Evolutionary conservation across 2,888 invertebrate genomes (phyloP).

Genomic region (Uropetala carovei): DNA sequence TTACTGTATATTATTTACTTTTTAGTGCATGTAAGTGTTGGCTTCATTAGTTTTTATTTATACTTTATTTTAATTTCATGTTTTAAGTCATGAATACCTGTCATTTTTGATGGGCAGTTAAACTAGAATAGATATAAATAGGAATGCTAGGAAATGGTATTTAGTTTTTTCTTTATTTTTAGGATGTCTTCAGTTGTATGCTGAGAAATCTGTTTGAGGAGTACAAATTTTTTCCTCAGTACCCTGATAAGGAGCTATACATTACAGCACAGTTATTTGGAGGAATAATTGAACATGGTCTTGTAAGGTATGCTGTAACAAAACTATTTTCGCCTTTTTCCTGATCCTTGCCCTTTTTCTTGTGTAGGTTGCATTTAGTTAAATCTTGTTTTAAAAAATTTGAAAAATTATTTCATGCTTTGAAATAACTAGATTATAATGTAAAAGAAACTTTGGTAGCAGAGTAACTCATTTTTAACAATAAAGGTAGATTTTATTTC

Average conservation of each 20-base stretch:
- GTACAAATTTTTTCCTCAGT: constrained; percentile 98
- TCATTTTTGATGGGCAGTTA: too few species aligned
- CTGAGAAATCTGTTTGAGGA: constrained; percentile 98
- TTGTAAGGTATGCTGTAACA: constrained; percentile 81
- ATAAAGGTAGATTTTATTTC: not conserved
- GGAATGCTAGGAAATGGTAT: not conserved
- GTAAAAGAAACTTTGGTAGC: not conserved
- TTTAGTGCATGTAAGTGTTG: too few species aligned
- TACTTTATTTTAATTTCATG: too few species aligned
- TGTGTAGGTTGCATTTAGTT: not conserved
- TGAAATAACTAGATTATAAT: not conserved
- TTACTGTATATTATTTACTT: too few species aligned
- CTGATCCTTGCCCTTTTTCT: not conserved
- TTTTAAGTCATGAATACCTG: too few species aligned
- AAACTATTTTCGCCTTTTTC: constrained; percentile 67
- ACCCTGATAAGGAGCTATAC: constrained; percentile 97
- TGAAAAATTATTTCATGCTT: too few species aligned
- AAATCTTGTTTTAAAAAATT: not conserved
- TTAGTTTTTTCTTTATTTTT: constrained; percentile 67
- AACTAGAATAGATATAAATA: too few species aligned
- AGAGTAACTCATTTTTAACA: not conserved
- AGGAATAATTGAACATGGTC: constrained; percentile 96
- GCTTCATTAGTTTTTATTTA: too few species aligned
- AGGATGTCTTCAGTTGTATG: constrained; percentile 94
- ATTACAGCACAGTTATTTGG: constrained; percentile 99